Conservation (phyloP, 2,797 vertebrate species). For the Gymnothorax javanicus region DNA sequence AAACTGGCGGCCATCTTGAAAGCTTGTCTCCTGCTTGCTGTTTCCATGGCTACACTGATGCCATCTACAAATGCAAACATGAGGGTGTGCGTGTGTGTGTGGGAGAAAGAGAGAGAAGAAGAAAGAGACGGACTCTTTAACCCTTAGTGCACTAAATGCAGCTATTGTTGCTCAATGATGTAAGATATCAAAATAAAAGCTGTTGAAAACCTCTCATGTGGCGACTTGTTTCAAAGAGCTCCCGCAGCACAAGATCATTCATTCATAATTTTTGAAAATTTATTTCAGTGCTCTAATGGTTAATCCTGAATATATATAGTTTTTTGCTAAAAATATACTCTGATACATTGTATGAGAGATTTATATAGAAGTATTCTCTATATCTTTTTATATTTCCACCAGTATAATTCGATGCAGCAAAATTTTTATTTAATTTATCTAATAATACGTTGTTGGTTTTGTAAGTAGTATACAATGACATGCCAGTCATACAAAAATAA, state of each 20-base stretch:
- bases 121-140: neutral
- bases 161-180: no score
- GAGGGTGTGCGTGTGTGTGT: neutral
- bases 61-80: neutral
- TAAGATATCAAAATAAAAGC: no score
- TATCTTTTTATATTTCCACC: neutral
- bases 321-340: neutral
- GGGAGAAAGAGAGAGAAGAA: neutral
- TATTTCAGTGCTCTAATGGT: no score
- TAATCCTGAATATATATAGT: neutral
- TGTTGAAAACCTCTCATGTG: no score
- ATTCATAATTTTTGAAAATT: no score
- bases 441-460: no score
- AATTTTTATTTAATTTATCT: neutral
- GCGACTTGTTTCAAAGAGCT: no score
- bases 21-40: conserved; percentile 73
- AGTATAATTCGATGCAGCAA: neutral
- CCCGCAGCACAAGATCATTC: no score
- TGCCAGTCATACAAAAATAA: no score
- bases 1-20: conserved; percentile 78
- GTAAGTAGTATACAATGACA: no score
- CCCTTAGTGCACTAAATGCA: no score
- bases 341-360: neutral
- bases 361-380: neutral
- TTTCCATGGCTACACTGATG: conserved; percentile 70